phyloP scores from a whole-genome alignment of 2,113 vertebrate genomes.

The Menidia beryllina region DNA sequence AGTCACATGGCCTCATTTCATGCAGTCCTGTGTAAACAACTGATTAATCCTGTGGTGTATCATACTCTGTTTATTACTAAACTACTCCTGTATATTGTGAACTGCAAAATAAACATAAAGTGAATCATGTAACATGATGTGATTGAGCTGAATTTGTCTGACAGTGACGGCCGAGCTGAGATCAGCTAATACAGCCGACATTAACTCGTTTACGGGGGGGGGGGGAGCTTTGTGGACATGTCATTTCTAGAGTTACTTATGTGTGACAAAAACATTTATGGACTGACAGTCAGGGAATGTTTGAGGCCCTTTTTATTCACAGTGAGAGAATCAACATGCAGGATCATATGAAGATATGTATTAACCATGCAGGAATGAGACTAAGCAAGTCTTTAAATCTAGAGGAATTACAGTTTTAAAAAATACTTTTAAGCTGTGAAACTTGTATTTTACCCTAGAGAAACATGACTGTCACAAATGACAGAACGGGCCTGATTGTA shows the following conservation, averaged over 20 bases:
- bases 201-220: neutral
- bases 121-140: neutral
- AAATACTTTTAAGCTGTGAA: no score
- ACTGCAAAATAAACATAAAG: conserved; percentile 19
- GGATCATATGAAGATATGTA: neutral
- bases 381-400: no score
- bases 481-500: no score
- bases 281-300: neutral
- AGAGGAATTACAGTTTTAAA: no score
- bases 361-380: no score
- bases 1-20: neutral
- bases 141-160: neutral
- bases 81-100: conserved; percentile 36
- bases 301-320: neutral
- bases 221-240: neutral
- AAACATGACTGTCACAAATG: no score
- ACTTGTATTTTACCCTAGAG: no score
- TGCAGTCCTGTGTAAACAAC: no score
- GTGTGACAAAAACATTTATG: neutral
- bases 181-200: neutral
- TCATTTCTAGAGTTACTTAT: conserved; percentile 1
- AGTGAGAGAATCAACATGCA: neutral
- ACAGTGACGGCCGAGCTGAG: neutral
- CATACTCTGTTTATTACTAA: conserved; percentile 31
- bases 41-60: conserved; percentile 15